These are phyloP conservation scores for Suillia variegata DNA, from an alignment of 2,888 invertebrate genomes.

Conservation along the genomic window DNA sequence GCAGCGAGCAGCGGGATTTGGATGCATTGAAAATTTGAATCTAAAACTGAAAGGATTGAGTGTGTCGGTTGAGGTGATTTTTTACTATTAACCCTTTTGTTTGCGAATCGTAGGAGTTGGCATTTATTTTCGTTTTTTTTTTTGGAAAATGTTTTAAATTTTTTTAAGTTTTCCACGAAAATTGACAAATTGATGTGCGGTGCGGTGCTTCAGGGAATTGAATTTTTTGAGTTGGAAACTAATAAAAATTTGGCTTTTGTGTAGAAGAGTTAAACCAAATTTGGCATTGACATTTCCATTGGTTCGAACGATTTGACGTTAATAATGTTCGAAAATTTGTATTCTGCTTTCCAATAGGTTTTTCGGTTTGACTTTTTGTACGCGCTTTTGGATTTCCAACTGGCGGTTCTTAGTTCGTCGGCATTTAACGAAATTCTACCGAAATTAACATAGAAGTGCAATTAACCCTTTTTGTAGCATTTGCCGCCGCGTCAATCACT, in stretches of 20 bases:
- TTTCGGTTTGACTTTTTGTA: not conserved
- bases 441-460: not conserved
- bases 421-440: not conserved
- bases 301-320: too few species aligned
- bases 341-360: too few species aligned
- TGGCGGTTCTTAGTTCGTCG: too few species aligned
- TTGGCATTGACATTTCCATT: too few species aligned
- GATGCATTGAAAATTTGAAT: constrained; percentile 1
- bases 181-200: not conserved
- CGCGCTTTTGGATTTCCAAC: not conserved
- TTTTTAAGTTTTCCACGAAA: not conserved
- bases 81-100: not conserved
- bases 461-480: not conserved
- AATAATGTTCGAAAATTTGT: too few species aligned
- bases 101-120: not conserved
- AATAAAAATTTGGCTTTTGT: too few species aligned
- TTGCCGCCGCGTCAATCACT: not conserved
- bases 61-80: too few species aligned
- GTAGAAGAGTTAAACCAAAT: too few species aligned
- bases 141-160: not conserved
- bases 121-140: not conserved
- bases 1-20: too few species aligned
- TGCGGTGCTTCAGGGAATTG: not conserved
- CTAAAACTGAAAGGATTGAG: not conserved
- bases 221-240: not conserved